Evolutionary conservation across 2,797 vertebrate genomes (phyloP).

Genomic region (Botia kubotai): DNA sequence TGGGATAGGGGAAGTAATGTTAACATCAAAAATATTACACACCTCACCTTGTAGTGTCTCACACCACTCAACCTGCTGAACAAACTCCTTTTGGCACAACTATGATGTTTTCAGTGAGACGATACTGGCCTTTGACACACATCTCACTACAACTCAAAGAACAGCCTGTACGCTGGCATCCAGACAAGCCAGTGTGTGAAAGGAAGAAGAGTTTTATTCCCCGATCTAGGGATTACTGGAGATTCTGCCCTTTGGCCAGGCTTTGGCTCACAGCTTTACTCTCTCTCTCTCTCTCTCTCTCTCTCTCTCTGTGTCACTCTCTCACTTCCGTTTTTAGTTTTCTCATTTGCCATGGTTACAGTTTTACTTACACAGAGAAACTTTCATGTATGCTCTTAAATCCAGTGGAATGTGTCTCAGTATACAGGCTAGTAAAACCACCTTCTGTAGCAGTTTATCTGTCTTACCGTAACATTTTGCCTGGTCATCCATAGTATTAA

Average conservation of each 20-base stretch:
- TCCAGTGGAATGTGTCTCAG: slow-evolving; percentile 2
- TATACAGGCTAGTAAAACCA: slow-evolving; percentile 4
- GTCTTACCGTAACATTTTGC: slow-evolving; percentile 2
- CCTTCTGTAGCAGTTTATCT: neutral
- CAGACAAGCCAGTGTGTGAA: slow-evolving; percentile 45
- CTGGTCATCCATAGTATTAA: neutral
- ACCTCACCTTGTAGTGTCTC: neutral
- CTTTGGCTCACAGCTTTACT: slow-evolving; percentile 24
- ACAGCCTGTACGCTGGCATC: slow-evolving; percentile 57
- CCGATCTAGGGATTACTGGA: slow-evolving; percentile 59
- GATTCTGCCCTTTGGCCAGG: slow-evolving; percentile 55
- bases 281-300: neutral
- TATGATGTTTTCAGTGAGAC: slow-evolving; percentile 44
- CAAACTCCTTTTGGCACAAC: slow-evolving; percentile 28
- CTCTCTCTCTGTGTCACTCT: no score
- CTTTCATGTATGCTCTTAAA: neutral
- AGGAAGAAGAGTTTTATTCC: slow-evolving; percentile 48
- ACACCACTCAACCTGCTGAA: slow-evolving; percentile 16
- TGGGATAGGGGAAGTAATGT: neutral
- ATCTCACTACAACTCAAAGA: slow-evolving; percentile 30
- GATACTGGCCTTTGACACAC: slow-evolving; percentile 14
- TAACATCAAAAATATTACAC: neutral
- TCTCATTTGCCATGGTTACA: neutral
- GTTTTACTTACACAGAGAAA: slow-evolving; percentile 6
- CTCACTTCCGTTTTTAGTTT: neutral